Evolutionary conservation across 2,113 vertebrate genomes (phyloP), one percentile per base, ranked within the genome.

Genomic region (Picathartes gymnocephalus): DNA sequence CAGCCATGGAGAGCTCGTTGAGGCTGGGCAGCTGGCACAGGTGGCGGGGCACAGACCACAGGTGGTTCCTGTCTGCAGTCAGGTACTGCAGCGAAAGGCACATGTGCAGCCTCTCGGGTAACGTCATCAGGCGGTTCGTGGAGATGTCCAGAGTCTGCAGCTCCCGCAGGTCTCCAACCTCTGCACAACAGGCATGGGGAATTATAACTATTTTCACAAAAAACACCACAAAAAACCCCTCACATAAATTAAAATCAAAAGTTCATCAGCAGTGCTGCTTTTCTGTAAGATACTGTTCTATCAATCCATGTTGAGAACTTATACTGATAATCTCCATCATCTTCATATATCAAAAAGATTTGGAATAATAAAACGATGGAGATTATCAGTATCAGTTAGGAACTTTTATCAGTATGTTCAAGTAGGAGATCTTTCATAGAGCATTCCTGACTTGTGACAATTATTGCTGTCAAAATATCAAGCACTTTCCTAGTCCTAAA

Each of bases 1-100:
- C 98, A 20, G 99, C 99, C 99, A 99, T 98, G 94, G 99, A 99
- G 91, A 99, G 98, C 98, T 99, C 99, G 25, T 98, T 99, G 98
- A 99, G 99, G 97, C 98, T 98, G 37, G 98, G 98, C 40, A 99
- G 98, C 83, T 98, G 98, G 98, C 99, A 99, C 83, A 99, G 98
- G 78, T 99, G 99, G 20, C 99, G 98, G 5, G 99, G 99, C 69
- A 99, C 90, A 31, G 97, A 98, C 94, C 98, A 98, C 44, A 99
- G 98, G 69, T 95, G 97, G 97, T 99, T 99, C 82, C 98, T 98
- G 97, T 99, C 99, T 10, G 97, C 99, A 7, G 98, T 99, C 96
- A 99, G 97, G 94, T 98, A 99, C 98, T 99, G 99, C 97, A 99
- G 98, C 2, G 99, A 99, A n/a, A 98, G 94, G 94, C 99, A 99